phyloP scores from a whole-genome alignment of 2,888 invertebrate genomes.

The Aricia artaxerxes region DNA sequence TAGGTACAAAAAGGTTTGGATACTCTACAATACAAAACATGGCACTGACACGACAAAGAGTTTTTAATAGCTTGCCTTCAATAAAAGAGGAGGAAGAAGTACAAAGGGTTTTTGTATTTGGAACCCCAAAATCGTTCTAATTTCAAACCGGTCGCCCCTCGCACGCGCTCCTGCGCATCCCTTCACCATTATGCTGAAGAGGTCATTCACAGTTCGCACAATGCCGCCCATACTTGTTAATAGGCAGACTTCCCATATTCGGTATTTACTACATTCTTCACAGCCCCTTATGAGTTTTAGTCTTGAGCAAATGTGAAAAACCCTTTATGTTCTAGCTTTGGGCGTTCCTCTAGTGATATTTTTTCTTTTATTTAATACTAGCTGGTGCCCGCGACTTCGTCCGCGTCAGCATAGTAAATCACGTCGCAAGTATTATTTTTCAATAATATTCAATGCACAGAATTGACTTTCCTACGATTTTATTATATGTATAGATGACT shows the following conservation, averaged over 20 bases:
- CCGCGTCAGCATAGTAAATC: no score
- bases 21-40: no score
- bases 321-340: not conserved
- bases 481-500: no score
- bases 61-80: no score
- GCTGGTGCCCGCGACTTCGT: no score
- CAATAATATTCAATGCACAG: no score
- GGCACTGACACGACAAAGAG: no score
- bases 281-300: conserved; percentile 10
- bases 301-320: conserved; percentile 8
- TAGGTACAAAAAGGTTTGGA: no score
- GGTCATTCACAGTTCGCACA: conserved; percentile 80
- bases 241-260: conserved; percentile 59
- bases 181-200: conserved; percentile 76
- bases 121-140: conserved; percentile 59
- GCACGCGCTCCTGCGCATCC: conserved; percentile 79
- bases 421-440: no score
- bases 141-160: conserved; percentile 78
- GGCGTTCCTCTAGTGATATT: not conserved
- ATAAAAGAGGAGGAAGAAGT: no score
- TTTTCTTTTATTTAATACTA: not conserved
- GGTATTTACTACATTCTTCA: conserved; percentile 31
- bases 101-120: not conserved
- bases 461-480: no score
- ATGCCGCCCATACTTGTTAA: conserved; percentile 67